These are phyloP conservation scores for Melangyna quadrimaculata DNA, from an alignment of 2,888 invertebrate species.

Conservation along the genomic window DNA sequence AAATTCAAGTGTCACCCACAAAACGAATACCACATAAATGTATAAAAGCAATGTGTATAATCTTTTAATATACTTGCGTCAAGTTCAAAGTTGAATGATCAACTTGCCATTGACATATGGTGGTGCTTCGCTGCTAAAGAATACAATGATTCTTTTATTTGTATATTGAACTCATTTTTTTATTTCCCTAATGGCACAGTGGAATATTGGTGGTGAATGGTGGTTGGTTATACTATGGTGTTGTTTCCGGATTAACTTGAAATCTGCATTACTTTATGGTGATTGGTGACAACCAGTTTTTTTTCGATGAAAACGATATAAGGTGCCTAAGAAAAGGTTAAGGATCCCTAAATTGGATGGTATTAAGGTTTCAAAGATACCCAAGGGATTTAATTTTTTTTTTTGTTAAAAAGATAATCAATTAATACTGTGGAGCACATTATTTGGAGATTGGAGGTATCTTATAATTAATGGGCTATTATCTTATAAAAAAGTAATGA, in stretches of 20 bases:
- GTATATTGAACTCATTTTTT: constrained; percentile 70
- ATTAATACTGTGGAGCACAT: background rate
- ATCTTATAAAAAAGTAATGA: background rate
- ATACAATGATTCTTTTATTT: constrained; percentile 64
- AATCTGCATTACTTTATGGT: constrained; percentile 44
- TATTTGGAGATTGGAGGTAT: background rate
- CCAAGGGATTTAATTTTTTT: background rate
- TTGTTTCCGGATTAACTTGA: constrained; percentile 67
- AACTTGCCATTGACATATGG: constrained; percentile 65
- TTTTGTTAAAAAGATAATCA: background rate
- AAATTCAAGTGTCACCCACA: constrained; percentile 38
- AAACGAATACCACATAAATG: background rate
- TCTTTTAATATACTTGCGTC: background rate
- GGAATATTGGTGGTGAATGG: constrained; percentile 19
- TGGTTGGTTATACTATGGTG: constrained; percentile 31
- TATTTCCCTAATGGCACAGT: constrained; percentile 69
- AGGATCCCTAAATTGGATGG: constrained; percentile 42
- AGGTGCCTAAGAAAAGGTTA: constrained; percentile 38
- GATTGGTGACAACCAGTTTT: constrained; percentile 44
- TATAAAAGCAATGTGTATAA: no score
- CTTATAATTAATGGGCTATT: background rate
- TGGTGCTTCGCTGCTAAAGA: background rate
- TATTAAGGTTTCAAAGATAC: background rate
- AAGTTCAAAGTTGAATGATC: constrained; percentile 71
- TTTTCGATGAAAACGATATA: background rate